Conservation (phyloP, 2,113 vertebrate genomes). For the Mormyrus iriodes region DNA sequence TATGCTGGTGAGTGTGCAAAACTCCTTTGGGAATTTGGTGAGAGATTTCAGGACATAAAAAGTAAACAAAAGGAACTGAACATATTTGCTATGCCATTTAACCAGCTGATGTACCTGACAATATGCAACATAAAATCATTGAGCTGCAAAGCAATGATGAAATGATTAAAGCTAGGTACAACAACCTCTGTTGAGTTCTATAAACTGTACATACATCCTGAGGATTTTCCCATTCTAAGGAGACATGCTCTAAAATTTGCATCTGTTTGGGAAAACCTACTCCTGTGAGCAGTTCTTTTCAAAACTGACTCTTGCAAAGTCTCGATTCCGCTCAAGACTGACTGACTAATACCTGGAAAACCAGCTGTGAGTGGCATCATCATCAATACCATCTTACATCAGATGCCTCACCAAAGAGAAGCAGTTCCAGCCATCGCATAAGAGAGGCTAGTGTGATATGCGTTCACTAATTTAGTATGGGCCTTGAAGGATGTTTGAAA, state of each 20-base stretch:
- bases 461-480: too few relatives aligned
- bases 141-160: too few relatives aligned
- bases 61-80: background rate
- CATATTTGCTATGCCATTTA: background rate
- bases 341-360: background rate
- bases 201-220: background rate
- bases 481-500: too few relatives aligned
- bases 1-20: background rate
- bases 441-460: too few relatives aligned
- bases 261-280: background rate
- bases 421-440: background rate
- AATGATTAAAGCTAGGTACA: too few relatives aligned
- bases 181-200: too few relatives aligned
- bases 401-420: background rate
- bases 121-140: background rate
- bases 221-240: background rate
- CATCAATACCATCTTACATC: background rate
- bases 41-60: background rate
- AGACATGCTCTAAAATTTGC: background rate
- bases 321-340: background rate
- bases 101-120: background rate
- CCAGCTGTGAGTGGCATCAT: background rate
- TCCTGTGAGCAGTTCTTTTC: background rate
- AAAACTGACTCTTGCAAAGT: background rate
- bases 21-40: background rate